phyloP scores from a whole-genome alignment of 92 coral and sea anemone species.

The Epizoanthus rinbou region DNA sequence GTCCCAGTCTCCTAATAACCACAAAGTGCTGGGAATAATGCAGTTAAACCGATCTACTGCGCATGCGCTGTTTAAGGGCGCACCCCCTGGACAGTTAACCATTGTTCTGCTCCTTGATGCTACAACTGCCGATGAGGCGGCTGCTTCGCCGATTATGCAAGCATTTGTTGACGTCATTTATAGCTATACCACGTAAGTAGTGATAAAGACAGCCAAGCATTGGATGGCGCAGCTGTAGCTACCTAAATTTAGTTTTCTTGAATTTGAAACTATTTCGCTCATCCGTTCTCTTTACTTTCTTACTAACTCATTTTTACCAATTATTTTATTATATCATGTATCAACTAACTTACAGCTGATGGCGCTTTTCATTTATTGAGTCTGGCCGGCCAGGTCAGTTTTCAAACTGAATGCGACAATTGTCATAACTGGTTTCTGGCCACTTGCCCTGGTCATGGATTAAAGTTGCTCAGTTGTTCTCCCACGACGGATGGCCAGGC shows the following conservation, averaged over 20 bases:
- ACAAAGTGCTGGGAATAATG: slow-evolving; percentile 62
- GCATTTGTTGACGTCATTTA: slow-evolving; percentile 68
- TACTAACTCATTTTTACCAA: too few relatives aligned
- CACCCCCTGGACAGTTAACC: slow-evolving; percentile 83
- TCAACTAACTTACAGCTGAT: too few relatives aligned
- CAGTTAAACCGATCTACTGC: slow-evolving; percentile 81
- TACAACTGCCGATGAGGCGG: slow-evolving; percentile 58
- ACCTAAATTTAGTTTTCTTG: not conserved
- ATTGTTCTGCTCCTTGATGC: slow-evolving; percentile 81
- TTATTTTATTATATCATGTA: too few relatives aligned
- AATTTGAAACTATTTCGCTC: not conserved
- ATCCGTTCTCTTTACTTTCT: not conserved
- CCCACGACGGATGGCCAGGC: too few relatives aligned
- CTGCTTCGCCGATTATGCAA: slow-evolving; percentile 73
- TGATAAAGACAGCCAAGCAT: not conserved
- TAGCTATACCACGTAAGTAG: slow-evolving; percentile 62
- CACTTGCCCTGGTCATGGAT: too few relatives aligned
- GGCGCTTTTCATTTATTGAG: too few relatives aligned
- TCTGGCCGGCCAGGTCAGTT: too few relatives aligned
- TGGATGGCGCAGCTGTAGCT: not conserved
- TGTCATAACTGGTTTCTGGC: too few relatives aligned
- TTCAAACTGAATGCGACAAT: too few relatives aligned
- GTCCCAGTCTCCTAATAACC: slow-evolving; percentile 13
- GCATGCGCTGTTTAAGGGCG: slow-evolving; percentile 55
- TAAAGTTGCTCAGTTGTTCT: too few relatives aligned